These are phyloP conservation scores for Metaphire vulgaris DNA, from an alignment of 1,140 invertebrate genomes.

Conservation along the genomic window DNA sequence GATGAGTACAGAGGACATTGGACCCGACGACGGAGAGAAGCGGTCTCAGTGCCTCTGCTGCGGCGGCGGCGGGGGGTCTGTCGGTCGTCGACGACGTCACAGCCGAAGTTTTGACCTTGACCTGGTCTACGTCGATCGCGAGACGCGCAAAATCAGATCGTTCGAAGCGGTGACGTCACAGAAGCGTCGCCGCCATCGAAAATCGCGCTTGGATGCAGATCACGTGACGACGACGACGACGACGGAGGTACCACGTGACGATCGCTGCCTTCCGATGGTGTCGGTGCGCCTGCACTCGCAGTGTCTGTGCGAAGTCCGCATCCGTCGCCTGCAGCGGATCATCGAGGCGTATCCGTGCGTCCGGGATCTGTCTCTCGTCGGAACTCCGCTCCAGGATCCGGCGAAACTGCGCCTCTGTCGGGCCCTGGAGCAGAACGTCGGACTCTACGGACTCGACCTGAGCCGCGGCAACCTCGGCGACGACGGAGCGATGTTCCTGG, in stretches of 20 bases:
- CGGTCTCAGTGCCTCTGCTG: too few relatives aligned
- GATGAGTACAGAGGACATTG: too few relatives aligned
- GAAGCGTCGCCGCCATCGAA: not conserved
- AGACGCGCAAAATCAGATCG: not conserved
- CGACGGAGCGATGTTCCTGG: not conserved
- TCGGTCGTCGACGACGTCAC: too few relatives aligned
- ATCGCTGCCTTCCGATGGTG: not conserved
- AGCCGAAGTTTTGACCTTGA: not conserved
- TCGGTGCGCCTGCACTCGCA: not conserved
- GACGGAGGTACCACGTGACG: too few relatives aligned
- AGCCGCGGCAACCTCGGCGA: not conserved
- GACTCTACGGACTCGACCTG: not conserved
- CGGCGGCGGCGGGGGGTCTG: too few relatives aligned
- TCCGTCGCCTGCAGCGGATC: not conserved
- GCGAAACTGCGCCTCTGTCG: not conserved
- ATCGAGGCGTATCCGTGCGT: not conserved
- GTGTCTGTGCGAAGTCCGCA: not conserved
- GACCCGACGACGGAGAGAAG: too few relatives aligned
- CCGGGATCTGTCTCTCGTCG: not conserved
- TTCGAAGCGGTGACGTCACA: not conserved
- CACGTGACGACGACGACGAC: not conserved
- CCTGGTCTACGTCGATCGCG: not conserved
- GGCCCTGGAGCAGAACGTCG: not conserved
- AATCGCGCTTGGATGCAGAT: not conserved
- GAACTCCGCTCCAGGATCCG: not conserved